Conservation (phyloP, 2,888 invertebrate species). For the Zelleria hepariella region DNA sequence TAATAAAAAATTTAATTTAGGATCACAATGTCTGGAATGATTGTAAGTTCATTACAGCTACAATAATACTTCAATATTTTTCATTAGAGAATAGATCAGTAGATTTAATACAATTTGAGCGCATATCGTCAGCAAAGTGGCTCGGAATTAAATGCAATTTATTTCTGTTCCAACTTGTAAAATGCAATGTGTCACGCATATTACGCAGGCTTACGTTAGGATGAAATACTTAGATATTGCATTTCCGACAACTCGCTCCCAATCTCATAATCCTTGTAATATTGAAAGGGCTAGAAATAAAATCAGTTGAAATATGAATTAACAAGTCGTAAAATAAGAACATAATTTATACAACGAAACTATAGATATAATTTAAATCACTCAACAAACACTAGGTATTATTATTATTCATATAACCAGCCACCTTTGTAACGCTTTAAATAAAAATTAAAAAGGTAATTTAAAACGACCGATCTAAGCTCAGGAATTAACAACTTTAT, state of each 20-base stretch:
- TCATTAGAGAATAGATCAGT: not conserved
- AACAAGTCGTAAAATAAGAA: constrained; percentile 12
- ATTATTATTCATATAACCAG: constrained; percentile 29
- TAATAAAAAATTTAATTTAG: constrained; percentile 62
- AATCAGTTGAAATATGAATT: not conserved
- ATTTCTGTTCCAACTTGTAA: constrained; percentile 8
- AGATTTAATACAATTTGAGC: not conserved
- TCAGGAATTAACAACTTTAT: constrained; percentile 47
- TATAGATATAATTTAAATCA: constrained; percentile 36
- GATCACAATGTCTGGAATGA: constrained; percentile 41
- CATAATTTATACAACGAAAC: constrained; percentile 22
- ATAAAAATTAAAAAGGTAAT: constrained; percentile 23
- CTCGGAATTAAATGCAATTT: constrained; percentile 16
- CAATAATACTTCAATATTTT: constrained; percentile 15
- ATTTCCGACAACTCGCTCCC: not conserved
- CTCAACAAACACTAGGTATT: constrained; percentile 37
- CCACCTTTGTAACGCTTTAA: constrained; percentile 23
- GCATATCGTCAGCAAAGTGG: not conserved
- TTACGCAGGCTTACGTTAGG: not conserved
- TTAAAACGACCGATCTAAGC: constrained; percentile 37
- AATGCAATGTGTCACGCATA: constrained; percentile 10
- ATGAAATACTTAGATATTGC: not conserved
- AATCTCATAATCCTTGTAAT: not conserved
- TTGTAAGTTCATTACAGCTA: constrained; percentile 12
- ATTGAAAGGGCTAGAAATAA: not conserved